A percentile compares a stretch with the other conserved stretches of the same genome.
phyloP scores from a whole-genome alignment of 2,888 invertebrate genomes.

The Trichogramma evanescens region DNA sequence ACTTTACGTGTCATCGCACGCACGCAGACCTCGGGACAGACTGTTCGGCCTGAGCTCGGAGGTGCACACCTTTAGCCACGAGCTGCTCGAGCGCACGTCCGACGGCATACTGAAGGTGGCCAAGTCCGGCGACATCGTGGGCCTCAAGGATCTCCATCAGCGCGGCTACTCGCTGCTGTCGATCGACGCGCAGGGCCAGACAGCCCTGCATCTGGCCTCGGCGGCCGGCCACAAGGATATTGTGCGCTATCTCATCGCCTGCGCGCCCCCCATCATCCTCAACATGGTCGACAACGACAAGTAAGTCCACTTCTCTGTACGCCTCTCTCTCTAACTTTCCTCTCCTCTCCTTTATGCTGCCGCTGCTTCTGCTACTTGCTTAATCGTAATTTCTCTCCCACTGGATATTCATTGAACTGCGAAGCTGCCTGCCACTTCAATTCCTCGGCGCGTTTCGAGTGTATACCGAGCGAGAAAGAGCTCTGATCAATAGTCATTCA shows the following conservation, averaged over 20 bases:
- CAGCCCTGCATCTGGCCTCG: slow-evolving; percentile 83
- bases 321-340: too few relatives aligned
- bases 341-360: too few relatives aligned
- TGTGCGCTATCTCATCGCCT: slow-evolving; percentile 79
- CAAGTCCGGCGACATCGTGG: slow-evolving; percentile 72
- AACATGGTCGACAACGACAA: slow-evolving; percentile 81
- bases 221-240: slow-evolving; percentile 84
- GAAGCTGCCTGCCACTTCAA: neutral
- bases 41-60: slow-evolving; percentile 42
- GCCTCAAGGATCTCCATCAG: slow-evolving; percentile 74
- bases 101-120: slow-evolving; percentile 78
- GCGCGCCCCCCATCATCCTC: slow-evolving; percentile 74
- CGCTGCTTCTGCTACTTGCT: too few relatives aligned
- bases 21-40: slow-evolving; percentile 40
- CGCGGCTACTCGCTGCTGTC: slow-evolving; percentile 78
- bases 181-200: slow-evolving; percentile 78
- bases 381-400: too few relatives aligned
- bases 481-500: too few relatives aligned
- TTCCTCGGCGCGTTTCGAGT: neutral
- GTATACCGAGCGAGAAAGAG: too few relatives aligned
- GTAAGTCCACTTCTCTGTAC: slow-evolving; percentile 49
- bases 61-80: slow-evolving; percentile 44
- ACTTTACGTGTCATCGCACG: neutral
- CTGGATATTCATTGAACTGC: neutral
- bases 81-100: slow-evolving; percentile 73